Conservation (phyloP, 2,797 vertebrate species). For the Lerista edwardsae region DNA sequence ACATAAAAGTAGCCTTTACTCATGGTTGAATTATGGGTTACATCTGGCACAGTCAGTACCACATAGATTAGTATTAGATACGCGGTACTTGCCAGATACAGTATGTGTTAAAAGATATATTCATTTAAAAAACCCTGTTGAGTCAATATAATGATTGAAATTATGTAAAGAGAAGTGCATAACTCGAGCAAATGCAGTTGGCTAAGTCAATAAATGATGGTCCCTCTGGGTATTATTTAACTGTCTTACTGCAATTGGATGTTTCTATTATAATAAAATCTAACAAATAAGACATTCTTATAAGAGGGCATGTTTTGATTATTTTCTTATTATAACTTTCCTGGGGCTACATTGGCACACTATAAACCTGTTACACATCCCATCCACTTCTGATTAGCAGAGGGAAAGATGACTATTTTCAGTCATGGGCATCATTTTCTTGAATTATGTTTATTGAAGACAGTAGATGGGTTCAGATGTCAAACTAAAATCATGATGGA, state of each 20-base stretch:
- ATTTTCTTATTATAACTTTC: conserved; percentile 47
- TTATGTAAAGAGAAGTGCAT: background rate
- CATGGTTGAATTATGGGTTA: background rate
- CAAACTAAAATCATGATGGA: no score
- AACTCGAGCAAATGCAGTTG: conserved; percentile 20
- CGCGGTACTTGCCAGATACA: background rate
- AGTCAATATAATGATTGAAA: background rate
- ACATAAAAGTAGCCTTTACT: background rate
- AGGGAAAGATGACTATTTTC: conserved; percentile 36
- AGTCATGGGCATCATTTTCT: conserved; percentile 53
- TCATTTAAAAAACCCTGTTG: background rate
- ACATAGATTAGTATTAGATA: background rate
- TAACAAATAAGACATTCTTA: conserved; percentile 17
- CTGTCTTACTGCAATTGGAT: conserved; percentile 25
- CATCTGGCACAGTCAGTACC: background rate
- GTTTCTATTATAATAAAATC: conserved; percentile 15
- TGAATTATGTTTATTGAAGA: conserved; percentile 49
- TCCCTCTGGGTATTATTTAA: conserved; percentile 29
- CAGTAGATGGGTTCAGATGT: background rate
- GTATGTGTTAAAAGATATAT: background rate
- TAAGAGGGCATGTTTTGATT: conserved; percentile 31
- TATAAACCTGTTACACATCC: conserved; percentile 42
- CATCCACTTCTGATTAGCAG: conserved; percentile 57
- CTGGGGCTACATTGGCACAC: conserved; percentile 36
- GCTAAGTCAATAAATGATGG: conserved; percentile 10